These are phyloP conservation scores for Kryphioiulus occultus DNA, from an alignment of 2,888 invertebrate species.

Conservation along the genomic window DNA sequence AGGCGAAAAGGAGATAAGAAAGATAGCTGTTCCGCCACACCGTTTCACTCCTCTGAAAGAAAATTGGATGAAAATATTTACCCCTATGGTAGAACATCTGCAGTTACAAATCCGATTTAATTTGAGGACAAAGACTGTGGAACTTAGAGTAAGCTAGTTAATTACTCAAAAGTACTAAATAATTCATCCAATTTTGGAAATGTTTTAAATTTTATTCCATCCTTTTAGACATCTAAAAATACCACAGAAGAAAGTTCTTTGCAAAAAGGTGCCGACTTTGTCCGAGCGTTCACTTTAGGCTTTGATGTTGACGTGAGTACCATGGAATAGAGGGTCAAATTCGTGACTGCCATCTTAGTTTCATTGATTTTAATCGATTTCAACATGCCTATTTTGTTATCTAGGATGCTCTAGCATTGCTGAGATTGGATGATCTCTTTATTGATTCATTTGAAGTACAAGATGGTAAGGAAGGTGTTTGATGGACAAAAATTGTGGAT, in stretches of 20 bases:
- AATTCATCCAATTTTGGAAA: background rate
- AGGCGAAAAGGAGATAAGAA: slow-evolving; percentile 58
- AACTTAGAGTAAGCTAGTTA: slow-evolving; percentile 71
- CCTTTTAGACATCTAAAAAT: slow-evolving; percentile 66
- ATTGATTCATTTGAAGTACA: slow-evolving; percentile 96
- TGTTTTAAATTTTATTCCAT: background rate
- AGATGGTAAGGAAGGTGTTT: slow-evolving; percentile 67
- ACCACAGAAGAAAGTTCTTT: slow-evolving; percentile 87
- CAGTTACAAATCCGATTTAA: slow-evolving; percentile 94
- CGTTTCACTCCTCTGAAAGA: slow-evolving; percentile 94
- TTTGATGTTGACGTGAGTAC: slow-evolving; percentile 82
- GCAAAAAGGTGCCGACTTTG: slow-evolving; percentile 98
- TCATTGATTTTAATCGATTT: background rate
- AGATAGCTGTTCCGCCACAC: slow-evolving; percentile 87
- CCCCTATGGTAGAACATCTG: slow-evolving; percentile 94
- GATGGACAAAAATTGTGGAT: background rate
- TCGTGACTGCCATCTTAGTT: background rate
- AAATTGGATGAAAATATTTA: slow-evolving; percentile 96
- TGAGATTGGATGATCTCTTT: slow-evolving; percentile 95
- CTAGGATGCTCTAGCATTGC: slow-evolving; percentile 87
- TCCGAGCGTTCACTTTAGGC: slow-evolving; percentile 93
- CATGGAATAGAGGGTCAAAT: background rate
- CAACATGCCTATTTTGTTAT: background rate
- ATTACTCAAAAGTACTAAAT: slow-evolving; percentile 24
- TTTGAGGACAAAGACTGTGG: slow-evolving; percentile 86